phyloP scores from a whole-genome alignment of 2,113 vertebrate species.

The Lates calcarifer region DNA sequence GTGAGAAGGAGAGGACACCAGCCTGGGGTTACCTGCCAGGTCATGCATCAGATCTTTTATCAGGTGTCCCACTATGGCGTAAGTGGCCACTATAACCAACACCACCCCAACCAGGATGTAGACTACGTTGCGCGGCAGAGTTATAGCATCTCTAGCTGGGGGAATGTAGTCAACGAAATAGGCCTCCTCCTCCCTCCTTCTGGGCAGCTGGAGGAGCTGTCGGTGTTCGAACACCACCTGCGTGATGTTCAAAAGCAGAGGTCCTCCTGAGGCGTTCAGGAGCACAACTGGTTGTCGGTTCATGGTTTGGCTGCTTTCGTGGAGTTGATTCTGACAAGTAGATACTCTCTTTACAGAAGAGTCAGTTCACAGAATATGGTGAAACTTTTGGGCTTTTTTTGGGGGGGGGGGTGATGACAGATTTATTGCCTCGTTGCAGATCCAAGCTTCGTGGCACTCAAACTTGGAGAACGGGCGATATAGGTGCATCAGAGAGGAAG shows the following conservation, averaged over 20 bases:
- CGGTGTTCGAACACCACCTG: slow-evolving; percentile 45
- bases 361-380: slow-evolving; percentile 8
- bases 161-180: slow-evolving; percentile 82
- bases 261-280: slow-evolving; percentile 50
- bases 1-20: slow-evolving; percentile 18
- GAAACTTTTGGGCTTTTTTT: slow-evolving; percentile 19
- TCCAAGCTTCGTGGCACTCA: slow-evolving; percentile 29
- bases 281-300: slow-evolving; percentile 25
- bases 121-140: slow-evolving; percentile 69
- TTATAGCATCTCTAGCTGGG: slow-evolving; percentile 74
- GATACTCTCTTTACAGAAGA: slow-evolving; percentile 25
- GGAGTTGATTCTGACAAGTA: slow-evolving; percentile 9
- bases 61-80: slow-evolving; percentile 93
- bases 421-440: slow-evolving; percentile 36
- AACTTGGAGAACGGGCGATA: slow-evolving; percentile 45
- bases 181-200: slow-evolving; percentile 64
- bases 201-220: slow-evolving; percentile 77
- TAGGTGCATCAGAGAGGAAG: slow-evolving; percentile 19
- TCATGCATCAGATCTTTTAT: slow-evolving; percentile 92
- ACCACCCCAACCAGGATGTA: slow-evolving; percentile 82
- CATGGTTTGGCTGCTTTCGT: slow-evolving; percentile 44
- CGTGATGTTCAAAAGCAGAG: slow-evolving; percentile 55
- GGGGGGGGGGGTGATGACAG: not conserved
- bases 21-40: slow-evolving; percentile 86
- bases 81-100: slow-evolving; percentile 88